Evolutionary conservation across 2,888 invertebrate species (phyloP).

Genomic region (Oscheius sp.): DNA sequence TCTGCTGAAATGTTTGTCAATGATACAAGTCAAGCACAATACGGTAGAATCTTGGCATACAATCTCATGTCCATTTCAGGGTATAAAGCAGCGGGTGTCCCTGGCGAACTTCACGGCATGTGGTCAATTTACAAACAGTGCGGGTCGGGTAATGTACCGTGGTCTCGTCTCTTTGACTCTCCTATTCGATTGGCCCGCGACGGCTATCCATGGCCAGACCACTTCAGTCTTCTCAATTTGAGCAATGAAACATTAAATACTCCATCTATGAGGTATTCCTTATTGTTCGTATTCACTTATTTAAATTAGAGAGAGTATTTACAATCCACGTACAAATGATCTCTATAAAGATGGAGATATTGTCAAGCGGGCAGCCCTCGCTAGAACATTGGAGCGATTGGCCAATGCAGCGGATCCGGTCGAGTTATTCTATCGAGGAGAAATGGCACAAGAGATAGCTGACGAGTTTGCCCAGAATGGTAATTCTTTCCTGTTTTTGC

Average conservation of each 20-base stretch:
- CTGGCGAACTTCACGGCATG: conserved; percentile 44
- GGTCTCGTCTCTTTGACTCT: conserved; percentile 44
- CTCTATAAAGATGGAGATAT: conserved; percentile 65
- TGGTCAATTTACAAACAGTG: conserved; percentile 48
- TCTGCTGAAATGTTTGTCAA: conserved; percentile 69
- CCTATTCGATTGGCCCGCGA: conserved; percentile 34
- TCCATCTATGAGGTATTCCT: conserved; percentile 10
- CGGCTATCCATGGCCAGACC: conserved; percentile 18
- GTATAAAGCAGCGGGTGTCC: conserved; percentile 48
- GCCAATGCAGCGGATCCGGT: conserved; percentile 31
- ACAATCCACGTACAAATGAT: conserved; percentile 62
- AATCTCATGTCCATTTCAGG: conserved; percentile 31
- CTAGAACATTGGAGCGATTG: conserved; percentile 18
- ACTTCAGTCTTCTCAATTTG: neutral
- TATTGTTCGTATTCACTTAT: neutral
- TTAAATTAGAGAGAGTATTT: conserved; percentile 53
- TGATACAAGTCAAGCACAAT: conserved; percentile 25
- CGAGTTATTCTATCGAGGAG: conserved; percentile 50
- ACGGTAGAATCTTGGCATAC: neutral
- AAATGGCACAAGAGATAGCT: conserved; percentile 40
- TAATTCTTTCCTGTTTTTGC: conserved; percentile 24
- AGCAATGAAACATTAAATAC: neutral
- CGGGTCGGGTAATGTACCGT: conserved; percentile 44
- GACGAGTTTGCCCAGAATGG: conserved; percentile 46
- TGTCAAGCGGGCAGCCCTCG: conserved; percentile 57